phyloP scores from a whole-genome alignment of 2,888 invertebrate species.

The Tryphoninae sp. region DNA sequence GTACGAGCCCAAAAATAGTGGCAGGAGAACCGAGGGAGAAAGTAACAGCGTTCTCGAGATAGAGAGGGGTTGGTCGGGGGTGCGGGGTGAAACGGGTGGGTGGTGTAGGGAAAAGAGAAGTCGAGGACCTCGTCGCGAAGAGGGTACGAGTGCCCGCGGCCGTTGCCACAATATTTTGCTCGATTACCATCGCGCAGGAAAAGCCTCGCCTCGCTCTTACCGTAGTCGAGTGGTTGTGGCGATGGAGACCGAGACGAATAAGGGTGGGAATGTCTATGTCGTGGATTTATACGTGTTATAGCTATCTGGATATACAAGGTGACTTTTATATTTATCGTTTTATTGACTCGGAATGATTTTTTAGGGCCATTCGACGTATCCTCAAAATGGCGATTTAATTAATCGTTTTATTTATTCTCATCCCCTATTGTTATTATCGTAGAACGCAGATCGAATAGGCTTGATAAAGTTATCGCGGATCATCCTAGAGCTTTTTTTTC shows the following conservation, averaged over 20 bases:
- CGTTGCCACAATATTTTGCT: constrained; percentile 80
- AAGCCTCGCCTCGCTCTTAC: constrained; percentile 67
- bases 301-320: constrained; percentile 33
- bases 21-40: constrained; percentile 58
- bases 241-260: constrained; percentile 51
- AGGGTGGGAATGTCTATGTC: constrained; percentile 43
- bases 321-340: constrained; percentile 6
- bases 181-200: constrained; percentile 78
- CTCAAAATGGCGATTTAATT: too few species aligned
- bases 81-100: constrained; percentile 28
- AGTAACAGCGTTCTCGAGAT: constrained; percentile 58
- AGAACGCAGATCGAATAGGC: background rate
- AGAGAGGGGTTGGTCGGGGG: constrained; percentile 63
- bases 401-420: too few species aligned
- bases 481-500: background rate
- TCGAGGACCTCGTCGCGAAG: constrained; percentile 74
- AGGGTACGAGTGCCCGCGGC: constrained; percentile 70
- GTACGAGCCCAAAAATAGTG: constrained; percentile 42
- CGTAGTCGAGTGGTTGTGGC: constrained; percentile 58
- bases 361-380: too few species aligned
- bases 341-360: too few species aligned
- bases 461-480: background rate
- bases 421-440: too few species aligned
- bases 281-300: constrained; percentile 16
- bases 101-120: constrained; percentile 64